These are phyloP conservation scores for Apodemus agrarius DNA, from an alignment of 2,797 vertebrate genomes.

Conservation along the genomic window DNA sequence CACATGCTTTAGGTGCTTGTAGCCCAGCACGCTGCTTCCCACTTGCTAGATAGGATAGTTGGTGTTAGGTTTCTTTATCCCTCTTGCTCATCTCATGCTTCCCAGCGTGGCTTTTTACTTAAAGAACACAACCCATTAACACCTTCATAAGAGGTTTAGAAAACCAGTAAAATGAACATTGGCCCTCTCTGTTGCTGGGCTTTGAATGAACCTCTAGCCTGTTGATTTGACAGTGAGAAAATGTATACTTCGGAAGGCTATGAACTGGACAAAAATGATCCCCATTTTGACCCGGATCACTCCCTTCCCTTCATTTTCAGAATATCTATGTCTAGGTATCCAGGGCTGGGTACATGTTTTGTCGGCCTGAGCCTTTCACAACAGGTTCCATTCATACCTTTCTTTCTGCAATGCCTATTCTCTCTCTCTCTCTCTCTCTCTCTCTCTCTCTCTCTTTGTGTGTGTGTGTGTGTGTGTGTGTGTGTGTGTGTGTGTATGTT, in stretches of 20 bases:
- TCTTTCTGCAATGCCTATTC: neutral
- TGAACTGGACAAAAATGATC: neutral
- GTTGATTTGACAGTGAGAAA: conserved; percentile 40
- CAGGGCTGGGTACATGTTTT: fast-evolving
- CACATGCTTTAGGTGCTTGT: neutral
- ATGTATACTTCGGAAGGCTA: neutral
- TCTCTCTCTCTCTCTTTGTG: too few species aligned
- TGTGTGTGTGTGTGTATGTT: too few species aligned
- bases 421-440: too few species aligned
- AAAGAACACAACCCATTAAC: neutral
- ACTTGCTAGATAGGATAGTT: neutral
- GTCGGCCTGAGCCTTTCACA: neutral
- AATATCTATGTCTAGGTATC: fast-evolving
- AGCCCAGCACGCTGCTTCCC: neutral
- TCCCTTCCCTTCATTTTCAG: neutral
- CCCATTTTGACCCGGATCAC: neutral
- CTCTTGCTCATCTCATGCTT: neutral
- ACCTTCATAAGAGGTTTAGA: conserved; percentile 31
- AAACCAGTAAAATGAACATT: conserved; percentile 31
- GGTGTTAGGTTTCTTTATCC: neutral
- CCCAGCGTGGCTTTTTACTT: neutral
- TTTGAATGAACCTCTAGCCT: conserved; percentile 27
- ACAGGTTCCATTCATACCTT: neutral
- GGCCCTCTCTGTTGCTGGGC: conserved; percentile 11
- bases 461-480: too few species aligned